Conservation (phyloP, 2,797 vertebrate species). For the Danio aesculapii region DNA sequence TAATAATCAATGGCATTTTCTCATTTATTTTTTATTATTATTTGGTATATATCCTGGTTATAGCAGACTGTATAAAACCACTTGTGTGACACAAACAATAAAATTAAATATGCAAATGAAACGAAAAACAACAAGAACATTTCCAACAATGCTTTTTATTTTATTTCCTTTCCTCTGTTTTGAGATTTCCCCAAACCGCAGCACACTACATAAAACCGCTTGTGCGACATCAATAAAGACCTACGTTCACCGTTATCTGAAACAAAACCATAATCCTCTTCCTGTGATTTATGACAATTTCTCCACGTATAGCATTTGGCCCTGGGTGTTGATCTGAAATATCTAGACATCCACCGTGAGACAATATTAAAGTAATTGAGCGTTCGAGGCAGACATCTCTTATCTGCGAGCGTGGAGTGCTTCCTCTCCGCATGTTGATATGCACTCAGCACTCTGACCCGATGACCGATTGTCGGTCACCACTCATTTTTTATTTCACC, state of each 20-base stretch:
- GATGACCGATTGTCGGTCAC: constrained; percentile 68
- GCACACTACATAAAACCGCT: neutral
- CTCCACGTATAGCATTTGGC: constrained; percentile 15
- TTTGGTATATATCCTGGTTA: no score
- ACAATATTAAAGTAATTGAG: constrained; percentile 56
- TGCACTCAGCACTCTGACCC: constrained; percentile 77
- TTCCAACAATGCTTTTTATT: neutral
- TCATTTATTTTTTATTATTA: no score
- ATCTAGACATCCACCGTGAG: constrained; percentile 26
- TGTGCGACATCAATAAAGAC: constrained; percentile 2
- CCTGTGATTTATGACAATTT: constrained; percentile 8
- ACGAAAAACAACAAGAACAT: no score
- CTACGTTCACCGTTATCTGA: constrained; percentile 12
- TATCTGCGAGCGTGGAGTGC: constrained; percentile 56
- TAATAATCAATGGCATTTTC: no score
- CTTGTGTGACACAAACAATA: no score
- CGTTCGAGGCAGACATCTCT: constrained; percentile 39
- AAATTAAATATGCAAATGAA: no score
- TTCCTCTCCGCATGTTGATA: constrained; percentile 79
- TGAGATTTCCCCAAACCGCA: neutral
- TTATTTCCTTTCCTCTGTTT: no score
- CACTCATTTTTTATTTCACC: constrained; percentile 57
- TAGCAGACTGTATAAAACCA: no score
- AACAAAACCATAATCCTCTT: constrained; percentile 27
- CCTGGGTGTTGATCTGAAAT: constrained; percentile 22